Evolutionary conservation across 2,888 invertebrate genomes (phyloP), one percentile per base, ranked within the genome.

Genomic region (Ectemnius continuus): DNA sequence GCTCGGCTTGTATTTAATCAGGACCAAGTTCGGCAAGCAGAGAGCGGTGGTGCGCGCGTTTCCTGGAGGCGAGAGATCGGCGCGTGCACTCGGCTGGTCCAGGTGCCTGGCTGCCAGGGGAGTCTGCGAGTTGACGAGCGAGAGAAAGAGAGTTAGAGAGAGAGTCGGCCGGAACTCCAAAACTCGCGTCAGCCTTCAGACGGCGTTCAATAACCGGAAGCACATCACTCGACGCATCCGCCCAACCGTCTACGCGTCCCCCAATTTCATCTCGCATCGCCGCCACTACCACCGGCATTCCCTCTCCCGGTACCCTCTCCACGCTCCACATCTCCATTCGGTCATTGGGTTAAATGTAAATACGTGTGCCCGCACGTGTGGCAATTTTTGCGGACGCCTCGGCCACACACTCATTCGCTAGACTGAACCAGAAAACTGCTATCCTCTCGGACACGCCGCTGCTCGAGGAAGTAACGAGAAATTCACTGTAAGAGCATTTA

Each of bases 141-240:
- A 65, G 58, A 64, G 69, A 63, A 36, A 36, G 36, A 36, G 36
- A 36, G 36, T 62, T 52, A 61, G 67, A 63, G 0, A 36, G 36
- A 36, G 36, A 36, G 36, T 11, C 36, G 36, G 36, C 36, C 73
- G 76, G 67, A 82, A 79, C 76, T 65, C 72, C 72, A 61, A 76
- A 78, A 81, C 75, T 81, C 79, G 77, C 78, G 83, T 78, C 77
- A 86, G 82, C 87, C 87, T 86, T 87, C 85, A 84, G 86, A 86
- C 86, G 87, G 59, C 86, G 87, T 84, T 88, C 88, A 87, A 89
- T 89, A 89, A 89, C 88, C 89, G 89, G 89, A 89, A 89, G 89
- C 85, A 86, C 88, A 85, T 89, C 87, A 88, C 88, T 89, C 88
- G 87, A 84, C 89, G 86, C 90, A 90, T 91, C 90, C 90, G 90